Percentiles rank a stretch among this genome's conserved stretches.
phyloP scores from a whole-genome alignment of 2,888 invertebrate genomes.

The Syritta pipiens region DNA sequence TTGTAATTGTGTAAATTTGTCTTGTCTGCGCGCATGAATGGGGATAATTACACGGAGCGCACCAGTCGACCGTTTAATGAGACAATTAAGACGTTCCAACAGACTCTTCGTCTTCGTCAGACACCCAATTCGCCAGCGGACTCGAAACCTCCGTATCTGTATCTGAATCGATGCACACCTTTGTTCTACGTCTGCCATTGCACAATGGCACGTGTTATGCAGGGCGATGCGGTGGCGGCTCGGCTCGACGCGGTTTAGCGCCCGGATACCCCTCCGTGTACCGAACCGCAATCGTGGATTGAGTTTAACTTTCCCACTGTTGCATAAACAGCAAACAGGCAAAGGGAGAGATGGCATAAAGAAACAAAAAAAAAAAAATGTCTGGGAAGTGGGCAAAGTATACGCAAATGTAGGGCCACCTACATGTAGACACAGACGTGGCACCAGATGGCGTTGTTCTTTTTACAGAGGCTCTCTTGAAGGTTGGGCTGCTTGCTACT shows the following conservation, averaged over 20 bases:
- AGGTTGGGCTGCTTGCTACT: slow-evolving; percentile 21
- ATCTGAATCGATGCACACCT: slow-evolving; percentile 35
- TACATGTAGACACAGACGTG: too few relatives aligned
- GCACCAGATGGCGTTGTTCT: too few relatives aligned
- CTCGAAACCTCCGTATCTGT: slow-evolving; percentile 14
- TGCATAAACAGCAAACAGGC: slow-evolving; percentile 31
- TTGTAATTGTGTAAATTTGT: slow-evolving; percentile 49
- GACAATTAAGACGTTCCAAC: slow-evolving; percentile 54
- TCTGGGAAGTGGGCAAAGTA: not conserved
- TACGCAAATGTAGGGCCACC: not conserved
- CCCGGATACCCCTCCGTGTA: slow-evolving; percentile 15
- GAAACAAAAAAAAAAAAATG: too few relatives aligned
- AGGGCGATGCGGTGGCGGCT: not conserved
- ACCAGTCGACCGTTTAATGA: slow-evolving; percentile 52
- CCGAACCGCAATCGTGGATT: slow-evolving; percentile 51
- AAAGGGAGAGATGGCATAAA: too few relatives aligned
- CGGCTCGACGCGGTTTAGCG: slow-evolving; percentile 19
- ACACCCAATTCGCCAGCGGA: not conserved
- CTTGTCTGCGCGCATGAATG: slow-evolving; percentile 46
- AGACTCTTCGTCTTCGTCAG: too few relatives aligned
- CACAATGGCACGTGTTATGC: slow-evolving; percentile 60
- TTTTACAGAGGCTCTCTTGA: slow-evolving; percentile 4
- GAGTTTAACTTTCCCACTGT: slow-evolving; percentile 37
- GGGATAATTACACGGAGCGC: slow-evolving; percentile 35
- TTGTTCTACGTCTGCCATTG: slow-evolving; percentile 32